A percentile compares a stretch with the other conserved stretches of the same genome.
These are phyloP conservation scores for Axea sp. DNA, from an alignment of 2,888 invertebrate genomes.

Conservation along the genomic window DNA sequence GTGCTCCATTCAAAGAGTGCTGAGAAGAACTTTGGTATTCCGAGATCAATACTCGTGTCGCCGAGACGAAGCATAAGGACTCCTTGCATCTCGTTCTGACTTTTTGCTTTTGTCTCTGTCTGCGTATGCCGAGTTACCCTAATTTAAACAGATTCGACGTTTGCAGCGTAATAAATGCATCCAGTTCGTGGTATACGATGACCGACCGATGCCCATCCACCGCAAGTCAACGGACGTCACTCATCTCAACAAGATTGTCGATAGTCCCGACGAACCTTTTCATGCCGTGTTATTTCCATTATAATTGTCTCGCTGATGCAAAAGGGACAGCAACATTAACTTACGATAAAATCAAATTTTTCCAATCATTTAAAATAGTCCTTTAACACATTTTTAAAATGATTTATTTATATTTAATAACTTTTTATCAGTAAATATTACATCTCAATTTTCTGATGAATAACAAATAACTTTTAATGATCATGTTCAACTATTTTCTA, in stretches of 20 bases:
- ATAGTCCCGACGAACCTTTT: conserved; percentile 35
- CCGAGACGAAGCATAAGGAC: conserved; percentile 72
- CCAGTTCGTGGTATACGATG: conserved; percentile 21
- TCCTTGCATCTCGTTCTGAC: conserved; percentile 60
- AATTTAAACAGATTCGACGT: conserved; percentile 34
- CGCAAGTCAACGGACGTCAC: conserved; percentile 31
- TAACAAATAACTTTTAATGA: no score
- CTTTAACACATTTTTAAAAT: no score
- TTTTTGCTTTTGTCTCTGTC: conserved; percentile 7
- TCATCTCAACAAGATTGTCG: conserved; percentile 38
- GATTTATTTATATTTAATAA: no score
- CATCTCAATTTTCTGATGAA: no score
- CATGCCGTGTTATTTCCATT: conserved; percentile 12
- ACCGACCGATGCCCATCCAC: conserved; percentile 30
- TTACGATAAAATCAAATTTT: no score
- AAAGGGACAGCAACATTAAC: no score
- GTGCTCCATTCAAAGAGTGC: conserved; percentile 74
- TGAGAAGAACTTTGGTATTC: conserved; percentile 65
- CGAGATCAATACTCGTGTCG: conserved; percentile 77
- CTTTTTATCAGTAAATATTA: no score
- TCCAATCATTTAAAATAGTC: no score
- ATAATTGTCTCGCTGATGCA: conserved; percentile 1
- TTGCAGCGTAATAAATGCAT: conserved; percentile 18
- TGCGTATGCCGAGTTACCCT: conserved; percentile 14
- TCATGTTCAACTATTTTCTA: no score